Percentiles rank a stretch among this genome's conserved stretches.
Evolutionary conservation across 2,888 invertebrate genomes (phyloP).

Genomic region (Corbicula japonica): DNA sequence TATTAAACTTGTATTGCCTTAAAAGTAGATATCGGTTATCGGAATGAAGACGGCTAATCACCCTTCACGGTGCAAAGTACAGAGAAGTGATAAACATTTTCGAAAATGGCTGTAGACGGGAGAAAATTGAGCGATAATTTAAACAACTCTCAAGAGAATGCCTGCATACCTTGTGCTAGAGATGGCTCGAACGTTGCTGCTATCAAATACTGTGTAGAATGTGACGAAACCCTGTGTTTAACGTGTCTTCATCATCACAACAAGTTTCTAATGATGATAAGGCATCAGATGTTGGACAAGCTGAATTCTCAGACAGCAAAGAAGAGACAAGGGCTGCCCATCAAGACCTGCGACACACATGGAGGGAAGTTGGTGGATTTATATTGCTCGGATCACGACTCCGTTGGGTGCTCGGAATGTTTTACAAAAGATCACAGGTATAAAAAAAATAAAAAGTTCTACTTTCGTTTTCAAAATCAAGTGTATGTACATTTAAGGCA

Average conservation of each 20-base stretch:
- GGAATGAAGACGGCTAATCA: no score
- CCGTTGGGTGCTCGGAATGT: neutral
- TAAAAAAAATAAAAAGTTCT: no score
- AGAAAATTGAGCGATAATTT: neutral
- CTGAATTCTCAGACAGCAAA: no score
- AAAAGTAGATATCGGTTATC: no score
- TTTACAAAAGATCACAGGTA: no score
- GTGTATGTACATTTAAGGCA: no score
- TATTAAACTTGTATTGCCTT: no score
- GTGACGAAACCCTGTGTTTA: neutral
- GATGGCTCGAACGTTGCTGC: neutral
- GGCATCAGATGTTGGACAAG: no score
- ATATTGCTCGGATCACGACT: neutral
- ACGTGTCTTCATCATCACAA: neutral
- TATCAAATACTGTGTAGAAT: neutral
- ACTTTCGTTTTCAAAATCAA: no score
- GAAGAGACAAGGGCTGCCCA: neutral
- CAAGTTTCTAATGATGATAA: no score
- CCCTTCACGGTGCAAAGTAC: no score
- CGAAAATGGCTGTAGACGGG: slow-evolving; percentile 1
- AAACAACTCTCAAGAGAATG: neutral
- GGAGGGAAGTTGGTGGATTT: neutral
- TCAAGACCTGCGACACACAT: neutral
- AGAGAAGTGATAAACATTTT: no score
- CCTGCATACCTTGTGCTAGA: neutral